Percentiles rank a stretch among this genome's conserved stretches.
Evolutionary conservation across 2,797 vertebrate genomes (phyloP).

Genomic region (Halcyon badia): DNA sequence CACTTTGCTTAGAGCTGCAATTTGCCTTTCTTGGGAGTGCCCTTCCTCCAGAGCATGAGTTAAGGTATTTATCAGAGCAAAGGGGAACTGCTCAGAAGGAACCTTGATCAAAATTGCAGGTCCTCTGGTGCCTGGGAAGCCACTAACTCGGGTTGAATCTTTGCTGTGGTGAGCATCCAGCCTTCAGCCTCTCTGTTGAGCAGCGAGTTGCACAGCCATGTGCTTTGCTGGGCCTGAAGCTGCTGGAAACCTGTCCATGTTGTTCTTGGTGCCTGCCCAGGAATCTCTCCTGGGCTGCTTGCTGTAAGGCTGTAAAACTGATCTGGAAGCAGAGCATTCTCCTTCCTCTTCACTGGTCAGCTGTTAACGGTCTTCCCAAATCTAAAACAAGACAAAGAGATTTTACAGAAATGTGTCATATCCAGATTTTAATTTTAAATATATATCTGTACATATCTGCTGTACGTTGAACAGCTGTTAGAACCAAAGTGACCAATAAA

Average conservation of each 20-base stretch:
- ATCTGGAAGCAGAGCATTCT: not conserved
- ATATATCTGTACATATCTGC: not conserved
- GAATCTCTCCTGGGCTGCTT: not conserved
- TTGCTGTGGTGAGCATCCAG: not conserved
- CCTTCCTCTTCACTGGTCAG: not conserved
- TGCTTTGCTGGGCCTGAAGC: not conserved
- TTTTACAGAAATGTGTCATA: not conserved
- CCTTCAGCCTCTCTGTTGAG: not conserved
- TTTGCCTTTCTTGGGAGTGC: not conserved
- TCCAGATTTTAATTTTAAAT: not conserved
- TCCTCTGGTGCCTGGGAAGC: not conserved
- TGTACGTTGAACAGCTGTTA: not conserved
- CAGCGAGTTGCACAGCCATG: fast-evolving
- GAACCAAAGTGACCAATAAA: not conserved
- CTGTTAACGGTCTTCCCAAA: not conserved
- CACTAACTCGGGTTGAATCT: fast-evolving
- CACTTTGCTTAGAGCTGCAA: not conserved
- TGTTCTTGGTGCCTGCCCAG: not conserved
- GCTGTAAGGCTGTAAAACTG: not conserved
- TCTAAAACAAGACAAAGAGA: not conserved
- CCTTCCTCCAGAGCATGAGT: not conserved
- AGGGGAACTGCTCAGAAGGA: fast-evolving
- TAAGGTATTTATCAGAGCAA: not conserved
- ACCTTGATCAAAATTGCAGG: not conserved
- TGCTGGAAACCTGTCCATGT: not conserved